Percentiles rank a stretch among this genome's conserved stretches.
phyloP scores from a whole-genome alignment of 2,888 invertebrate species.

The Dolichopus griseipennis region DNA sequence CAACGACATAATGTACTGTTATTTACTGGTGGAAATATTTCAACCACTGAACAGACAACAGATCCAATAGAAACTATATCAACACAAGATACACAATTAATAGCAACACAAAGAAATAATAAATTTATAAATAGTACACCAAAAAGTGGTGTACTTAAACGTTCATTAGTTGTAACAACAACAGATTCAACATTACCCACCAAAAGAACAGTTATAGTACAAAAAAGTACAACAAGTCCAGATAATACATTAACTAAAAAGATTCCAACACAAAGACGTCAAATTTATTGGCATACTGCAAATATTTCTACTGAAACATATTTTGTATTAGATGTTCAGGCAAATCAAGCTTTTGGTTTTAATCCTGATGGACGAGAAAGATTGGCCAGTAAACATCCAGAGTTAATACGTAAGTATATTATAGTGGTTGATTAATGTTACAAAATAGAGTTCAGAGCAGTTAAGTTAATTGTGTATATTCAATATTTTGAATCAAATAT shows the following conservation, averaged over 20 bases:
- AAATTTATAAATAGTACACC: not conserved
- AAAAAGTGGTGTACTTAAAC: not conserved
- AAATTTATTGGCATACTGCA: constrained; percentile 51
- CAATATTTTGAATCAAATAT: too few species aligned
- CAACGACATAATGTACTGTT: too few species aligned
- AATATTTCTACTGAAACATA: constrained; percentile 48
- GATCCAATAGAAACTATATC: too few species aligned
- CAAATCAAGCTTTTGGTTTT: constrained; percentile 41
- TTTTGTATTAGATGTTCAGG: constrained; percentile 52
- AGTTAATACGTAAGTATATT: constrained; percentile 46
- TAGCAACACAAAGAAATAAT: not conserved
- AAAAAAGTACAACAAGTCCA: constrained; percentile 17
- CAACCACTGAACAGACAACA: too few species aligned
- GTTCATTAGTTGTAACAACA: constrained; percentile 9
- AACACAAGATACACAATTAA: not conserved
- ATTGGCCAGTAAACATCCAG: constrained; percentile 55
- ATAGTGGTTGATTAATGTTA: too few species aligned
- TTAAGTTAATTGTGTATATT: too few species aligned
- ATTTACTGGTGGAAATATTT: too few species aligned
- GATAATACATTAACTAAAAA: constrained; percentile 20
- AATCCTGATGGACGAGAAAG: constrained; percentile 47
- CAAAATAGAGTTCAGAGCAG: too few species aligned
- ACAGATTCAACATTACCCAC: constrained; percentile 19
- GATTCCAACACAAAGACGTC: constrained; percentile 29
- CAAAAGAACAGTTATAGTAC: constrained; percentile 15